phyloP scores from a whole-genome alignment of 2,113 vertebrate species.

The Nymphicus hollandicus region DNA sequence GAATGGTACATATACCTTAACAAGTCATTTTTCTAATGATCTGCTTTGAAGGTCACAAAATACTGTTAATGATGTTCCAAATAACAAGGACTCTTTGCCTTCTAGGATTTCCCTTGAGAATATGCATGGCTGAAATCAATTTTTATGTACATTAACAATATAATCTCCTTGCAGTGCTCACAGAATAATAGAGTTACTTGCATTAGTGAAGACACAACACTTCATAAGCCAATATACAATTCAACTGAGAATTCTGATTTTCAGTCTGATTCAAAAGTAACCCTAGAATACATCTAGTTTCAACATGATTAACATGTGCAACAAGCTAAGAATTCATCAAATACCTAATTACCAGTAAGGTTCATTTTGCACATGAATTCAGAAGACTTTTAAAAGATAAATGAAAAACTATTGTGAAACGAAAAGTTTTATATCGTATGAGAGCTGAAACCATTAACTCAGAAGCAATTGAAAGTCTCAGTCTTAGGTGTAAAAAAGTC shows the following conservation, averaged over 20 bases:
- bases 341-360: neutral
- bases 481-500: neutral
- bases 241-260: conserved; percentile 33
- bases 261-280: conserved; percentile 9
- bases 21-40: neutral
- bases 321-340: neutral
- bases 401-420: neutral
- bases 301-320: neutral
- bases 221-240: conserved; percentile 6
- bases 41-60: neutral
- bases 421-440: neutral
- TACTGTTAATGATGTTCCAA: conserved; percentile 21
- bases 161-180: neutral
- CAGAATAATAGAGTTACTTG: neutral
- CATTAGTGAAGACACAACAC: conserved; percentile 25
- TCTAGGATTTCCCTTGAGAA: conserved; percentile 3
- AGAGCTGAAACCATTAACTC: neutral
- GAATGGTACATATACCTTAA: conserved; percentile 8
- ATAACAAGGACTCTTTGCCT: conserved; percentile 21
- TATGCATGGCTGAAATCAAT: neutral
- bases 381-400: neutral
- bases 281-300: neutral
- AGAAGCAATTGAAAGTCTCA: neutral
- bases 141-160: conserved; percentile 2
- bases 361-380: neutral